A percentile compares a stretch with the other conserved stretches of the same genome.
phyloP scores from a whole-genome alignment of 2,797 vertebrate species.

The Platalea minor region DNA sequence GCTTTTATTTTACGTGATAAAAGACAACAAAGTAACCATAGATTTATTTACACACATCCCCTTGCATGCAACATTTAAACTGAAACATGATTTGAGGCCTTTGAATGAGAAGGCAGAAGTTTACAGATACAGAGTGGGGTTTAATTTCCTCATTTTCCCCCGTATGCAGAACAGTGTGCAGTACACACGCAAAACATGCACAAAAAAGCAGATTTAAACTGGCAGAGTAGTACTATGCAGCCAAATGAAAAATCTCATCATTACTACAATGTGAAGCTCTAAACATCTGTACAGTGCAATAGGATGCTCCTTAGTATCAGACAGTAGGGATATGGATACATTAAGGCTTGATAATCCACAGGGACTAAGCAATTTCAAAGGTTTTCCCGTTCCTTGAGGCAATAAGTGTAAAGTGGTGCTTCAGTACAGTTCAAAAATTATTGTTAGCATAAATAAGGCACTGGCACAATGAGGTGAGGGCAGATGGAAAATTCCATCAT shows the following conservation, averaged over 20 bases:
- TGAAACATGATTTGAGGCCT: background rate
- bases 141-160: background rate
- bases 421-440: background rate
- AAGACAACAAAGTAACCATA: background rate
- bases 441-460: background rate
- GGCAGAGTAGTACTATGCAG: background rate
- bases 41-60: background rate
- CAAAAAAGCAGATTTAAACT: background rate
- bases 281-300: conserved; percentile 6
- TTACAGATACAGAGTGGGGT: background rate
- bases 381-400: background rate
- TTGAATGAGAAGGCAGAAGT: background rate
- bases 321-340: background rate
- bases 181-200: background rate
- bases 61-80: background rate
- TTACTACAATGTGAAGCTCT: background rate
- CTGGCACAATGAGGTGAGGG: background rate
- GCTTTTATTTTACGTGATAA: background rate
- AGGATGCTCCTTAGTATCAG: background rate
- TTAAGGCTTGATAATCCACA: background rate
- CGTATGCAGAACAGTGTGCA: background rate
- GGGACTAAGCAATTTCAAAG: background rate
- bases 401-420: background rate
- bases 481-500: background rate
- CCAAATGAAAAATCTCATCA: background rate